Percentiles rank a stretch among this genome's conserved stretches.
These are phyloP conservation scores for Micrastur ruficollis DNA, from an alignment of 2,797 vertebrate genomes.

Conservation along the genomic window DNA sequence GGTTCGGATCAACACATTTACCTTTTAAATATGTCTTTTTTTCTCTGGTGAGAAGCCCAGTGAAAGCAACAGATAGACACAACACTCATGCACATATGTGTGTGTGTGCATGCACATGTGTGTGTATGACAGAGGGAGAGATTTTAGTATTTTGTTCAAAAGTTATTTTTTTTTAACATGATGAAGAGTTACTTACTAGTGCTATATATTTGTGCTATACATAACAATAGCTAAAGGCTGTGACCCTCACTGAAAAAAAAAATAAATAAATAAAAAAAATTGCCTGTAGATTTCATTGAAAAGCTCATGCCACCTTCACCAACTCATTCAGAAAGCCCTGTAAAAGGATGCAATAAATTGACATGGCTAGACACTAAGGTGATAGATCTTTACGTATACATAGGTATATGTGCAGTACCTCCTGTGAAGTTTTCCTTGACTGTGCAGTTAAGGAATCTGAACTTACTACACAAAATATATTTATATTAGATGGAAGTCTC, in stretches of 20 bases:
- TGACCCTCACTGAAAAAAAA: neutral
- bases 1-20: neutral
- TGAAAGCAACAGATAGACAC: neutral
- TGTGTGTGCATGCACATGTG: accelerated
- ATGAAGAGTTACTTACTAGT: neutral
- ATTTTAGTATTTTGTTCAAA: neutral
- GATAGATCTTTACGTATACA: neutral
- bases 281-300: neutral
- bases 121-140: neutral
- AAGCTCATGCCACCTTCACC: neutral
- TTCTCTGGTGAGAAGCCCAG: neutral
- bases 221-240: neutral
- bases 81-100: accelerated
- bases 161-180: neutral
- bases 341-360: neutral
- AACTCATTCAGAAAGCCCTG: neutral
- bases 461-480: neutral
- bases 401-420: neutral
- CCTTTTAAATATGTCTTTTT: neutral
- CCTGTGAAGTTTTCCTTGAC: neutral
- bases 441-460: neutral
- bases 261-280: neutral
- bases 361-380: neutral
- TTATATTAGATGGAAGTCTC: neutral
- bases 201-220: neutral